These are phyloP conservation scores for Pseudoips prasinana DNA, from an alignment of 2,888 invertebrate species.

Conservation along the genomic window DNA sequence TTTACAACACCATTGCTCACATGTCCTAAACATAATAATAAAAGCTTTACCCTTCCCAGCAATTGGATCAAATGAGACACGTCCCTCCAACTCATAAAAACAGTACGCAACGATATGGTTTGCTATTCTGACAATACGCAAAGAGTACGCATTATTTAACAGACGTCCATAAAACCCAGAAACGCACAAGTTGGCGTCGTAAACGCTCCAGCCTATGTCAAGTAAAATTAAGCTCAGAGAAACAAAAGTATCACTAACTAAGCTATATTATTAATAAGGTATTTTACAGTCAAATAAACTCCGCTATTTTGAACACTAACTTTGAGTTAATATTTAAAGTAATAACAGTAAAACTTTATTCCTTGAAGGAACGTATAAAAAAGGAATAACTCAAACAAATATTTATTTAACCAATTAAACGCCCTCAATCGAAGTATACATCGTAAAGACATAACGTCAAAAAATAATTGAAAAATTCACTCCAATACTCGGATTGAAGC, in stretches of 20 bases:
- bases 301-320: background rate
- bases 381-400: background rate
- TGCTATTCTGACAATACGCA: conserved; percentile 54
- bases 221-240: conserved; percentile 53
- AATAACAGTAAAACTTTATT: background rate
- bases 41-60: conserved; percentile 28
- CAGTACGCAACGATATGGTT: conserved; percentile 49
- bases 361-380: background rate
- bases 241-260: conserved; percentile 31
- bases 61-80: conserved; percentile 53
- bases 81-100: conserved; percentile 62
- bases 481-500: conserved; percentile 25
- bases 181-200: conserved; percentile 52
- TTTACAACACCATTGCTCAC: too few relatives aligned
- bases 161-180: conserved; percentile 57
- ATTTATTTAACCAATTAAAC: conserved; percentile 28
- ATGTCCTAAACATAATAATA: conserved; percentile 32
- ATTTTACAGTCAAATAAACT: conserved; percentile 30
- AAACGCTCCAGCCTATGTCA: conserved; percentile 51
- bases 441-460: conserved; percentile 39
- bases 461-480: conserved; percentile 46
- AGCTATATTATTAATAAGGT: conserved; percentile 26
- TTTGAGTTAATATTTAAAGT: background rate
- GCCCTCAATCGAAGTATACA: conserved; percentile 42
- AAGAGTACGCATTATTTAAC: conserved; percentile 67